A percentile compares a stretch with the other conserved stretches of the same genome.
These are phyloP conservation scores for Climacteris rufus DNA, from an alignment of 2,113 vertebrate genomes.

Conservation along the genomic window DNA sequence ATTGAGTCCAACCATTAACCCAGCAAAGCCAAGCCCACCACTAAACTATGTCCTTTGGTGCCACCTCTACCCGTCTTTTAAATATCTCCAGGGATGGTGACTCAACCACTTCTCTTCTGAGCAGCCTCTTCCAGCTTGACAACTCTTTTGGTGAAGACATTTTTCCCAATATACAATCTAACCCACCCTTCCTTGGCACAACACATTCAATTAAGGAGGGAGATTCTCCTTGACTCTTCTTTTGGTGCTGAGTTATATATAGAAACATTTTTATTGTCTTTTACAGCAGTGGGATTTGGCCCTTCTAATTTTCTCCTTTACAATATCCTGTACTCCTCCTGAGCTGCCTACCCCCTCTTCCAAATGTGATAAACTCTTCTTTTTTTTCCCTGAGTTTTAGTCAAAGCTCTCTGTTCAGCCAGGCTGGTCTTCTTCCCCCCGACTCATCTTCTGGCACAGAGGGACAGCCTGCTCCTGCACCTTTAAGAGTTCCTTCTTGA, in stretches of 20 bases:
- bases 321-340: not conserved
- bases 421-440: not conserved
- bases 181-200: not conserved
- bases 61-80: fast-evolving
- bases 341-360: not conserved
- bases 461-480: not conserved
- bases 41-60: not conserved
- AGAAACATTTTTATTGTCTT: not conserved
- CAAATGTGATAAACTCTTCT: not conserved
- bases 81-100: not conserved
- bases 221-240: not conserved
- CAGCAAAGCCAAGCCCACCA: not conserved
- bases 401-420: not conserved
- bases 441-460: not conserved
- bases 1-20: not conserved
- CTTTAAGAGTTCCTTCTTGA: not conserved
- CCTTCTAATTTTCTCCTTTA: not conserved
- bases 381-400: not conserved
- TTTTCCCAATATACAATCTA: not conserved
- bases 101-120: not conserved
- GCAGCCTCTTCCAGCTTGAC: not conserved
- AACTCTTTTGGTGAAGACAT: not conserved
- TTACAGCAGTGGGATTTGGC: not conserved
- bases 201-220: not conserved
- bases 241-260: not conserved